Evolutionary conservation across 2,888 invertebrate species (phyloP).

Genomic region (Ypsolopha scabrella): DNA sequence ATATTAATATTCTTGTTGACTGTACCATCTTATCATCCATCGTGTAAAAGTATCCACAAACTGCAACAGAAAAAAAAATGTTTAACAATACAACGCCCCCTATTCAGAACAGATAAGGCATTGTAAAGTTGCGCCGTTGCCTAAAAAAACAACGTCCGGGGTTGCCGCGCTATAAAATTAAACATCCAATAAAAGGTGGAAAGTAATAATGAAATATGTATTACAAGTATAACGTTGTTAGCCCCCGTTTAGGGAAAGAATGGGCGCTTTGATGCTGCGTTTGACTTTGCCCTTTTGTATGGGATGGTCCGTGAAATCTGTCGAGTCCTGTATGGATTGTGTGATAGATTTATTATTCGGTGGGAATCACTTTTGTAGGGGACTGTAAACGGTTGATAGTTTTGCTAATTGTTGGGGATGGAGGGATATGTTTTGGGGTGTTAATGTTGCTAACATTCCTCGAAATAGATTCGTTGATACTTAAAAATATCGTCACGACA

Average conservation of each 20-base stretch:
- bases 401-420: slow-evolving; percentile 47
- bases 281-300: slow-evolving; percentile 60
- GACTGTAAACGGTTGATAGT: slow-evolving; percentile 27
- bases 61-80: slow-evolving; percentile 40
- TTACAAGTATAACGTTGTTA: slow-evolving; percentile 70
- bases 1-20: slow-evolving; percentile 16
- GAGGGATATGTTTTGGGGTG: slow-evolving; percentile 3
- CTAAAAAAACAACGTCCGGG: slow-evolving; percentile 39
- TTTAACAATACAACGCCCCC: slow-evolving; percentile 67
- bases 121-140: slow-evolving; percentile 22
- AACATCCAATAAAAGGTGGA: slow-evolving; percentile 58
- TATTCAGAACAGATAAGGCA: slow-evolving; percentile 37
- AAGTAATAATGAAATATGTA: slow-evolving; percentile 69
- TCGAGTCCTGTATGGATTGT: slow-evolving; percentile 30
- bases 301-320: slow-evolving; percentile 61
- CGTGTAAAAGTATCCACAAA: slow-evolving; percentile 25
- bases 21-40: slow-evolving; percentile 10
- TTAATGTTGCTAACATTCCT: neutral
- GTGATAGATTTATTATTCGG: slow-evolving; percentile 39
- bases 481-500: too few relatives aligned
- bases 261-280: slow-evolving; percentile 47
- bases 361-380: slow-evolving; percentile 20
- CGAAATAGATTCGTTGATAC: too few relatives aligned
- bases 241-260: slow-evolving; percentile 51
- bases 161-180: slow-evolving; percentile 60